Evolutionary conservation across 2,113 vertebrate genomes (phyloP).

Genomic region (Pachycephala philippinensis): DNA sequence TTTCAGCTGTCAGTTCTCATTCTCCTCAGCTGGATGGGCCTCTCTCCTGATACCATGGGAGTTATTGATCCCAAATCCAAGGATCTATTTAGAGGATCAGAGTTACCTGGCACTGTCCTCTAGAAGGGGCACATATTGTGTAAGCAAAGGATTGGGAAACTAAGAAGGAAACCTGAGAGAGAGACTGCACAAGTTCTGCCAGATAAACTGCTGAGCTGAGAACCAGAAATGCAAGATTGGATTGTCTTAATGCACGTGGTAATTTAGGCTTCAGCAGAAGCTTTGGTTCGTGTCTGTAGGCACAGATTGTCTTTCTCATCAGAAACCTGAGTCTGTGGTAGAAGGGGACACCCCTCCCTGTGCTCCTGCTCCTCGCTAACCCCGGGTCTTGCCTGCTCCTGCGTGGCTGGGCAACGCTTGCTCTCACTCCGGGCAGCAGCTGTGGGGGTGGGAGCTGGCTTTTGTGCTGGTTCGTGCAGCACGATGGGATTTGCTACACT

Average conservation of each 20-base stretch:
- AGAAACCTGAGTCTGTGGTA: neutral
- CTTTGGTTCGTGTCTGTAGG: neutral
- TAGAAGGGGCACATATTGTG: neutral
- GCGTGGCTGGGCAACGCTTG: fast-evolving
- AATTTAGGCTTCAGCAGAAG: neutral
- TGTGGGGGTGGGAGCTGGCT: neutral
- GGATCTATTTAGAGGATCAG: neutral
- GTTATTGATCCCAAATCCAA: neutral
- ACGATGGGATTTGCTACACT: neutral
- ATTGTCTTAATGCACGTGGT: neutral
- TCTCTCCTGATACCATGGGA: neutral
- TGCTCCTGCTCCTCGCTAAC: neutral
- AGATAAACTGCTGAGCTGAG: neutral
- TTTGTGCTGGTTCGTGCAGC: neutral
- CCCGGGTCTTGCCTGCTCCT: neutral
- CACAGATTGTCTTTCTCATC: neutral
- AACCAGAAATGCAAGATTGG: neutral
- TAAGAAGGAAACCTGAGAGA: neutral
- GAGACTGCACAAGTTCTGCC: neutral
- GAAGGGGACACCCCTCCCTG: neutral
- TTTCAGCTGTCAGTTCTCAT: neutral
- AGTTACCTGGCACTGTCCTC: neutral
- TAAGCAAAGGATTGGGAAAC: neutral
- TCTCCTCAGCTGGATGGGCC: neutral
- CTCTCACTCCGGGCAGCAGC: neutral